Evolutionary conservation across 1,140 invertebrate genomes (phyloP), one percentile per base, ranked within the genome.

Genomic region (Sitodiplosis mosellana): DNA sequence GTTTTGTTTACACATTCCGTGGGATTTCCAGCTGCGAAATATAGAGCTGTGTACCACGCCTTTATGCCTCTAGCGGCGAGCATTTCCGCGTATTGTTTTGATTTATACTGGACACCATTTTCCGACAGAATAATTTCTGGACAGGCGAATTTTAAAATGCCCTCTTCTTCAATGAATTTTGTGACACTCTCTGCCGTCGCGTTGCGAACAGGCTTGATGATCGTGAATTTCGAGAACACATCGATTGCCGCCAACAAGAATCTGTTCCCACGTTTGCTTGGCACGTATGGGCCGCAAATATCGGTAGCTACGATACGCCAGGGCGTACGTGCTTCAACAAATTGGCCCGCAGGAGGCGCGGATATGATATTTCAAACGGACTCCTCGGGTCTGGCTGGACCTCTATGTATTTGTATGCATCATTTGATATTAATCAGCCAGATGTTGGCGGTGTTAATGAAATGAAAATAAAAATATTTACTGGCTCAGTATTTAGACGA

Each of bases 61-160:
- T 49, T 50, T 11, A 58, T 51, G 6, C 47, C 46, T 0, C 47
- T 34, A 11, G 49, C 27, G 1, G 46, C 43, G 0, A 56, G 27
- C 15, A 56, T 48, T 4, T 49, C 44, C 20, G 53, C 34, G 21
- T 59, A 57, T 14, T 53, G 33, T 19, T 43, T 38, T 2, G 52
- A 49, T 22, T 45, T 52, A 47, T 55, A 57, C 38, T 59, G 55
- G 4, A 34, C 17, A 1, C 50, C 58, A 36, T 58, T 58, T 37
- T 60, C 54, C 8, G 46, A 52, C 2, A 56, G 38, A 10, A 56
- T 22, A 10, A 46, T 49, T 33, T 54, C 46, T 12, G 54, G 57
- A 2, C 53, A 37, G 4, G 56, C 53, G 27, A 50, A 55, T 21
- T 46, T 50, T 33, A 50, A 47, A 44, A 53, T 53, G 2, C 53